Evolutionary conservation across 2,888 invertebrate genomes (phyloP), one percentile per base, ranked within the genome.

Genomic region (Epirrhoe alternata): DNA sequence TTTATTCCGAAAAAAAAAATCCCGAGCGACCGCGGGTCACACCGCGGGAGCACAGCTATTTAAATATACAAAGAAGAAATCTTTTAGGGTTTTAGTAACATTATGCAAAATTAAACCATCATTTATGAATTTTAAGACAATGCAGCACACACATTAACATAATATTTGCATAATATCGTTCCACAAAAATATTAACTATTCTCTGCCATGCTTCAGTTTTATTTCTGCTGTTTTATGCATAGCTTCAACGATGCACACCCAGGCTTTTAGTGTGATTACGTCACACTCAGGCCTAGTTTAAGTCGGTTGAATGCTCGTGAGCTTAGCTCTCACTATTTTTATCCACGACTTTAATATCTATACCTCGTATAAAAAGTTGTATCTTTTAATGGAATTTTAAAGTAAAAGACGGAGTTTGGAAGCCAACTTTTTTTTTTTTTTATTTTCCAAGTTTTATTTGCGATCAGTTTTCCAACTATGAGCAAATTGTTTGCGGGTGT

Each of bases 211-310:
- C 56, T 51, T 51, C 12, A 12, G 12, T 42, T 42, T 42, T 42
- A 42, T 42, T 42, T 42, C 12, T 42, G 5, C 12, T 42, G 12
- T 42, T 42, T 12, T 42, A 42, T 12, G 12, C 12, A 42, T 42
- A 42, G 12, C 12, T 42, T 12, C 12, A 12, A 42, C 38, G 12
- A 12, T 42, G 38, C 12, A 42, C 38, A 42, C 35, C 3, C 38
- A 42, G 38, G 57, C 58, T 58, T 17, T 58, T 58, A 58, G 58
- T 58, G 33, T 57, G 57, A 49, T 57, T 31, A 49, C 8, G 38
- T 35, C 10, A 12, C 38, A 12, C 38, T 12, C 38, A 42, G 38
- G 38, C 38, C 38, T 42, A 42, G 38, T 42, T 42, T 42, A 42
- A 42, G 12, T 10, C 10, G 3, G 4, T 4, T 42, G 10, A 12